Evolutionary conservation across 2,113 vertebrate genomes (phyloP).

Genomic region (Gambusia holbrooki): DNA sequence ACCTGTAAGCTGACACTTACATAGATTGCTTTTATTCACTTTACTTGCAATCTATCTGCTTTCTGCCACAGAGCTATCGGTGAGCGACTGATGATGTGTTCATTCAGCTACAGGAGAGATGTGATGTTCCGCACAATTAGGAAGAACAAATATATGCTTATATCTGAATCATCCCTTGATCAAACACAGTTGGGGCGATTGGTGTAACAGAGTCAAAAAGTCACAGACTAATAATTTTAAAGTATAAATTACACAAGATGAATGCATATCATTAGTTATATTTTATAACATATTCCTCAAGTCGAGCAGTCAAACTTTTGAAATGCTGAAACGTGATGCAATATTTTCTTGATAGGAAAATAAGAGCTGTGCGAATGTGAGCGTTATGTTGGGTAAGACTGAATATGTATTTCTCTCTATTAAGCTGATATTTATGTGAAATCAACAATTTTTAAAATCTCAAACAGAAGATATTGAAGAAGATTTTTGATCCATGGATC

Average conservation of each 20-base stretch:
- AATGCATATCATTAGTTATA: background rate
- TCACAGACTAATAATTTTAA: background rate
- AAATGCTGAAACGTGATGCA: constrained; percentile 2
- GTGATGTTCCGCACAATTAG: background rate
- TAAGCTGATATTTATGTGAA: background rate
- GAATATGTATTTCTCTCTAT: background rate
- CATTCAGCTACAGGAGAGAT: background rate
- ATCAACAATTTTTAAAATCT: background rate
- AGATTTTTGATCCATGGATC: background rate
- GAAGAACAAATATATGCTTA: background rate
- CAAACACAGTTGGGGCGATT: background rate
- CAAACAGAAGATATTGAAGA: background rate
- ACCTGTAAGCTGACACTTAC: background rate
- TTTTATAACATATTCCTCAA: background rate
- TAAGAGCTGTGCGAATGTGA: background rate
- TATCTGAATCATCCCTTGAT: background rate
- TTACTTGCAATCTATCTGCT: background rate
- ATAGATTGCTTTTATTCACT: background rate
- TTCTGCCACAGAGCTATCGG: background rate
- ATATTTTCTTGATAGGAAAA: background rate
- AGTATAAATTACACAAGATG: background rate
- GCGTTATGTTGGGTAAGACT: constrained; percentile 1
- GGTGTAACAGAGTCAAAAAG: background rate
- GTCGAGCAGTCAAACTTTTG: constrained; percentile 4
- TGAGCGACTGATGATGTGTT: background rate